phyloP scores from a whole-genome alignment of 92 coral and sea anemone genomes.

The Porites cylindrica region DNA sequence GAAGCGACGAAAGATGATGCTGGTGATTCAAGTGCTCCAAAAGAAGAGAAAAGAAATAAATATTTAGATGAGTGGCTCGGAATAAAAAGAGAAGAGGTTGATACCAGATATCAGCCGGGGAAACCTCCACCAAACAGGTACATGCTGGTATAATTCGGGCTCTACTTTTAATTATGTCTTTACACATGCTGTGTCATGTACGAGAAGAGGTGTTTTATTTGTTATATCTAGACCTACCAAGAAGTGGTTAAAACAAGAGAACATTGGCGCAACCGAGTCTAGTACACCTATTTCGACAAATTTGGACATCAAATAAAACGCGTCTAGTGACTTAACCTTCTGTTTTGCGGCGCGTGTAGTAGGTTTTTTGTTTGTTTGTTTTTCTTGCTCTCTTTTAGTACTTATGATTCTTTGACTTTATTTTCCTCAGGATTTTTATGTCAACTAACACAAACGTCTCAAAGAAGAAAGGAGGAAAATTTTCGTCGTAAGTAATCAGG shows the following conservation, averaged over 20 bases:
- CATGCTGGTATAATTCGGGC: background rate
- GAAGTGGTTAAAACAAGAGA: too few relatives aligned
- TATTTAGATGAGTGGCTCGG: conserved; percentile 91
- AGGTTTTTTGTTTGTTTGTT: background rate
- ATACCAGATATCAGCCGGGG: conserved; percentile 89
- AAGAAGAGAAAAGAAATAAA: conserved; percentile 75
- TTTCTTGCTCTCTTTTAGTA: background rate
- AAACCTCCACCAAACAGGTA: conserved; percentile 96
- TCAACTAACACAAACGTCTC: conserved; percentile 59
- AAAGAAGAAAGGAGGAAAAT: conserved; percentile 54
- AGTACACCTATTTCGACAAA: too few relatives aligned
- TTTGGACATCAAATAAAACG: too few relatives aligned
- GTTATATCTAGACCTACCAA: too few relatives aligned
- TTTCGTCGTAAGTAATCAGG: conserved; percentile 75
- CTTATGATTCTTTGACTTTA: background rate
- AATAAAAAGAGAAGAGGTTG: conserved; percentile 76
- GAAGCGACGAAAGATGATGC: conserved; percentile 66
- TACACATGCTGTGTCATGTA: too few relatives aligned
- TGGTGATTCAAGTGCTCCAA: conserved; percentile 39
- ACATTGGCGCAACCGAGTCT: too few relatives aligned
- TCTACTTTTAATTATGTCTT: too few relatives aligned
- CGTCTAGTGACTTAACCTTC: background rate
- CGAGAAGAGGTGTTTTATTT: too few relatives aligned
- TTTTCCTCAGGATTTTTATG: conserved; percentile 71
- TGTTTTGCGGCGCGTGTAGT: background rate